Evolutionary conservation across 2,113 vertebrate genomes (phyloP).

Genomic region (Crocuta crocuta): DNA sequence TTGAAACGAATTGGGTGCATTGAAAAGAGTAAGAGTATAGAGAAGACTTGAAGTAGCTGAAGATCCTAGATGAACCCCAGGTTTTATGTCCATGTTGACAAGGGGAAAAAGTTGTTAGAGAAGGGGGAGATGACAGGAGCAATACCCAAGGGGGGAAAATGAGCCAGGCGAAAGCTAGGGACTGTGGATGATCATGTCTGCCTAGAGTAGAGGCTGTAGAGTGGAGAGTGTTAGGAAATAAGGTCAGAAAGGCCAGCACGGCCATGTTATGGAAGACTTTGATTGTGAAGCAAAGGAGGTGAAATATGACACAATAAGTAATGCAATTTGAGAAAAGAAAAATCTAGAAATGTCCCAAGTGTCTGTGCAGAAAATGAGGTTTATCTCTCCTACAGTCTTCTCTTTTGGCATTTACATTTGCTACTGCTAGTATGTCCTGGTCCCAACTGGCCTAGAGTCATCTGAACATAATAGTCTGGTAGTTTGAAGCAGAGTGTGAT

Average conservation of each 20-base stretch:
- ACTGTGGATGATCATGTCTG: not conserved
- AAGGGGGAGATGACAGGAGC: not conserved
- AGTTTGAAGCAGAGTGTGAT: not conserved
- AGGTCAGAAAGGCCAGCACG: not conserved
- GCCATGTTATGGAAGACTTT: not conserved
- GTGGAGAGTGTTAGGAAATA: not conserved
- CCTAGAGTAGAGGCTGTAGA: not conserved
- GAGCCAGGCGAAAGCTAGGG: not conserved
- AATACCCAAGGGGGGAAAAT: not conserved
- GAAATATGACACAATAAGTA: not conserved
- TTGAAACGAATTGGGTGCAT: not conserved
- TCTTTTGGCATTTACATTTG: not conserved
- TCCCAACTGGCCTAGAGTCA: not conserved
- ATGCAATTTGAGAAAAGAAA: conserved; percentile 22
- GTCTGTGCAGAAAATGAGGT: not conserved
- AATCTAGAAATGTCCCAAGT: conserved; percentile 4
- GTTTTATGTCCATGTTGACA: not conserved
- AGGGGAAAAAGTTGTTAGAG: not conserved
- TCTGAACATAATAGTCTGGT: not conserved
- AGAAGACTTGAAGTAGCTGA: not conserved
- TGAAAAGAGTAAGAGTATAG: not conserved
- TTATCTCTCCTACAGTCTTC: not conserved
- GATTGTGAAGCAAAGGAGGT: conserved; percentile 3
- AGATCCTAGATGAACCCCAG: not conserved
- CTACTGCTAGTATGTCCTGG: not conserved